Evolutionary conservation across 1,140 invertebrate species (phyloP).

Genomic region (Eupristina koningsbergeri): DNA sequence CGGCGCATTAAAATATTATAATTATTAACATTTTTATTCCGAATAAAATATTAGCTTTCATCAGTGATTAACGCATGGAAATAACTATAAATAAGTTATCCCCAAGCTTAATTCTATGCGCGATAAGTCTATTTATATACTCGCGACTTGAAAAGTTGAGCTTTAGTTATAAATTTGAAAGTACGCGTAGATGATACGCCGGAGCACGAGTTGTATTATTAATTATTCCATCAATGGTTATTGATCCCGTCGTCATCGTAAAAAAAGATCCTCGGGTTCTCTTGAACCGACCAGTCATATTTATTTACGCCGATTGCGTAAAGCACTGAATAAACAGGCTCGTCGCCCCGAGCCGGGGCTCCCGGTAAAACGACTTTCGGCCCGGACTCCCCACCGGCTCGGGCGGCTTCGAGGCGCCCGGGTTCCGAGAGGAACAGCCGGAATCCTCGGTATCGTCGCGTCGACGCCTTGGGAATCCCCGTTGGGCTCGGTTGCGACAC

Average conservation of each 20-base stretch:
- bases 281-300: neutral
- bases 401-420: too few species aligned
- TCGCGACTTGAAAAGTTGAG: too few species aligned
- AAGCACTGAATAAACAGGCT: too few species aligned
- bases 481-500: neutral
- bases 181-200: too few species aligned
- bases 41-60: neutral
- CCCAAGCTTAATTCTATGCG: too few species aligned
- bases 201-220: neutral
- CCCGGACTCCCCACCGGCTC: too few species aligned
- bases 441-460: too few species aligned
- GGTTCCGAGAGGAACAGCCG: neutral
- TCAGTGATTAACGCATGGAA: neutral
- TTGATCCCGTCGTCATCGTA: neutral
- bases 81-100: neutral
- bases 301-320: too few species aligned
- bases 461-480: conserved; percentile 3
- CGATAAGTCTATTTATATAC: too few species aligned
- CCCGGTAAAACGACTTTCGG: neutral
- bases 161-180: too few species aligned
- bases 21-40: neutral
- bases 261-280: neutral
- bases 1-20: neutral
- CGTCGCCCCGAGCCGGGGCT: too few species aligned
- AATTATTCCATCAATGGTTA: neutral